phyloP scores from a whole-genome alignment of 2,797 vertebrate species.

The Sparus aurata region DNA sequence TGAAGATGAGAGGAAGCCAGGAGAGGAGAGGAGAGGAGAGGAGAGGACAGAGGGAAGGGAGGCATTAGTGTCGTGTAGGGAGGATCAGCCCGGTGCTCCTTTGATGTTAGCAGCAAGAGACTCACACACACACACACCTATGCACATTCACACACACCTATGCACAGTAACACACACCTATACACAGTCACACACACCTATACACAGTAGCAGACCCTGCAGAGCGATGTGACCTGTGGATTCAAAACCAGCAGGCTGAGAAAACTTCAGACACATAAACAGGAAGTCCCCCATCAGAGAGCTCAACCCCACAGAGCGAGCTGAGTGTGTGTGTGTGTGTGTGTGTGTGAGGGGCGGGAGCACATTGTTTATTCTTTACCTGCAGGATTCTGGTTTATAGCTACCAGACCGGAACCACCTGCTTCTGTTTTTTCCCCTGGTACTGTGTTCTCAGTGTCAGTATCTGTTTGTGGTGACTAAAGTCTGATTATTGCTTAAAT shows the following conservation, averaged over 20 bases:
- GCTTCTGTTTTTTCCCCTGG: too few relatives aligned
- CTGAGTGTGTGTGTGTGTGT: too few relatives aligned
- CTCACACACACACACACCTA: conserved; percentile 4
- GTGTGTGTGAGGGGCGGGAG: too few relatives aligned
- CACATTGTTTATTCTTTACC: too few relatives aligned
- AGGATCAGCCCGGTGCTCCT: conserved; percentile 56
- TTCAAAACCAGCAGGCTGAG: conserved; percentile 54
- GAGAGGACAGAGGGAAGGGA: conserved; percentile 36
- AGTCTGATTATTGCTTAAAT: too few relatives aligned
- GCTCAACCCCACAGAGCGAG: conserved; percentile 11
- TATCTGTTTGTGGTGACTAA: too few relatives aligned
- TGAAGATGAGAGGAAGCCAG: conserved; percentile 25
- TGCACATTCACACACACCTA: background rate
- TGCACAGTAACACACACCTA: conserved; percentile 9
- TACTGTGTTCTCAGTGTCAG: too few relatives aligned
- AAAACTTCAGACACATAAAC: conserved; percentile 61
- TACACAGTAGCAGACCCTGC: conserved; percentile 25
- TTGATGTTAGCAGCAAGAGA: conserved; percentile 56
- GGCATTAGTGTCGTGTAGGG: conserved; percentile 49
- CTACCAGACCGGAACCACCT: background rate
- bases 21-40: conserved; percentile 45
- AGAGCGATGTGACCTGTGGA: conserved; percentile 54
- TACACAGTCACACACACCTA: background rate
- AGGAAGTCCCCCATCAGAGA: conserved; percentile 56
- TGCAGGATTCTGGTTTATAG: too few relatives aligned